Base-by-base conservation (phyloP, 2,888 invertebrate species). In the Lumbricus terrestris region DNA sequence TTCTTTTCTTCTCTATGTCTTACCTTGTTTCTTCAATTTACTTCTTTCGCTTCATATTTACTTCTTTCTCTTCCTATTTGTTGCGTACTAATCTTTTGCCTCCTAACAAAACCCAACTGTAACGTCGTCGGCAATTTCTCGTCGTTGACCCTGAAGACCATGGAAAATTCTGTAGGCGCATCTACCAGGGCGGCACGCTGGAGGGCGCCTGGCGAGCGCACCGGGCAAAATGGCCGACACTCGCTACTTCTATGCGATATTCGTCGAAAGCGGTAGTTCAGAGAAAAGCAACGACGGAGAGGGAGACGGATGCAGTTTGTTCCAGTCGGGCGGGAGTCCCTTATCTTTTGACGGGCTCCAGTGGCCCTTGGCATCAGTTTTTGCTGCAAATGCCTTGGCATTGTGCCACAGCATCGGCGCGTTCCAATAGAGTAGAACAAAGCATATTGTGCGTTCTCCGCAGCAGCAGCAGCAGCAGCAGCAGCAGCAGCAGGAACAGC, bases 291-390 rank as follows among this genome's bases (percentile, higher is more conserved):
- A 8, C n/a, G n/a, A 69, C 8, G 69, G 69, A 69, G 69, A 54
- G n/a, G 69, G 69, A 69, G 6, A n/a, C 69, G n/a, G 69, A 69
- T 69, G 0, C 8, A n/a, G 69, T 1, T 69, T 69, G n/a, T 69
- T 69, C n/a, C 69, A 69, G 69, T 69, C 29, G 29, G 29, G 69
- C 69, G 69, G 29, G 69, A n/a, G 1, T 69, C 29, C 69, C 69
- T 69, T 69, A 69, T 69, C 69, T 69, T n/a, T 69, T 69, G 69
- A 69, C n/a, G 69, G n/a, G n/a, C n/a, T 69, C n/a, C 69, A 69
- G 69, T 69, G 29, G 69, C 69, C 11, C 69, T 69, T 69, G 29
- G n/a, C 69, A 1, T 69, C 69, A 69, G 69, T n/a, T n/a, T 29
- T 13, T 69, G 47, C 69, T 69, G 69, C 20, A 47, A 47, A 47